phyloP scores from a whole-genome alignment of 1,140 invertebrate genomes.

The Aphaenogaster rudis region DNA sequence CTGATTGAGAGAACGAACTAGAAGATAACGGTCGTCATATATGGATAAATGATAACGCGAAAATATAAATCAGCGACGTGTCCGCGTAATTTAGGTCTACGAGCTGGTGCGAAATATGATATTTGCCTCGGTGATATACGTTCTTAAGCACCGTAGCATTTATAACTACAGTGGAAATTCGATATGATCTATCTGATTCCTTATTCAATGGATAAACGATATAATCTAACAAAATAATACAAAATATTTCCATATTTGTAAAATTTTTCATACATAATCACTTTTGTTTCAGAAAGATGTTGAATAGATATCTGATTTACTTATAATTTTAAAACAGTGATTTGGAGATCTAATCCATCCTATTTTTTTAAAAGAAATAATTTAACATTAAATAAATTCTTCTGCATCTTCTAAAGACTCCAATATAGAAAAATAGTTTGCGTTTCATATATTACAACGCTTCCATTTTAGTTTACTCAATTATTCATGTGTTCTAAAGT shows the following conservation, averaged over 20 bases:
- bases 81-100: background rate
- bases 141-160: background rate
- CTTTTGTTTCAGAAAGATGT: background rate
- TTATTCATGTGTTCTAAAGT: background rate
- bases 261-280: background rate
- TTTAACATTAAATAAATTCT: background rate
- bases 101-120: background rate
- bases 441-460: background rate
- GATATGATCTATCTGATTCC: background rate
- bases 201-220: background rate
- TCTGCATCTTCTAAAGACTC: background rate
- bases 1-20: constrained; percentile 74
- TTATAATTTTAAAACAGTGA: background rate
- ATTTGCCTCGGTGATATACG: background rate
- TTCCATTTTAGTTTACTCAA: background rate
- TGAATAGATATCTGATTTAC: background rate
- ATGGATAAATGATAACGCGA: constrained; percentile 49
- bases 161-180: background rate
- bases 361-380: background rate
- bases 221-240: background rate
- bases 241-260: background rate
- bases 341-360: background rate
- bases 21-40: constrained; percentile 65
- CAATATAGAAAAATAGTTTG: background rate
- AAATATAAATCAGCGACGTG: constrained; percentile 42